Evolutionary conservation across 2,113 vertebrate species (phyloP).

Genomic region (Rhinogobius similis): DNA sequence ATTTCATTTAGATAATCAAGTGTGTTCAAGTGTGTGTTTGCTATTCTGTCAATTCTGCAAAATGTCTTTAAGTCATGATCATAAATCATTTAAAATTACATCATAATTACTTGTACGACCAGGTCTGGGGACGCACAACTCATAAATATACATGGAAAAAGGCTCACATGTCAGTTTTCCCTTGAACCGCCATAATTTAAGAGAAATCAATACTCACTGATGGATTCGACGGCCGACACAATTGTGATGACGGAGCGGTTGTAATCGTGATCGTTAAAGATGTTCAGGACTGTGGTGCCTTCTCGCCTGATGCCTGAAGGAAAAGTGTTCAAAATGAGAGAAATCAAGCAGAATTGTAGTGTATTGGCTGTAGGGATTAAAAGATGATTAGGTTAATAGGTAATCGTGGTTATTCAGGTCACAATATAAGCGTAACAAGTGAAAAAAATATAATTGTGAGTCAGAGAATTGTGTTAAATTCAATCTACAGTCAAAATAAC

Average conservation of each 20-base stretch:
- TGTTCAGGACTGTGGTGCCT: slow-evolving; percentile 75
- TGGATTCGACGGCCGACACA: slow-evolving; percentile 61
- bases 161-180: background rate
- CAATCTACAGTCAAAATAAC: too few species aligned
- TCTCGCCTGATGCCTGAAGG: slow-evolving; percentile 61
- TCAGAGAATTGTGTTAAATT: too few species aligned
- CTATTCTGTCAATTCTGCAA: background rate
- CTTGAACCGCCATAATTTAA: background rate
- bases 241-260: slow-evolving; percentile 82
- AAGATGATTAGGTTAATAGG: too few species aligned
- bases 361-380: background rate
- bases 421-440: too few species aligned
- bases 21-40: too few species aligned
- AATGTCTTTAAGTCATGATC: background rate
- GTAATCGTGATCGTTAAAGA: slow-evolving; percentile 80
- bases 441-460: too few species aligned
- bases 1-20: background rate
- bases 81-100: background rate
- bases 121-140: background rate
- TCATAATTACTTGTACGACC: background rate
- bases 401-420: too few species aligned
- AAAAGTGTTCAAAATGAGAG: background rate
- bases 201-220: slow-evolving; percentile 58
- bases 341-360: background rate
- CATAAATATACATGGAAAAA: slow-evolving; percentile 2